Evolutionary conservation across 2,888 invertebrate species (phyloP).

Genomic region (Harmothoe impar): DNA sequence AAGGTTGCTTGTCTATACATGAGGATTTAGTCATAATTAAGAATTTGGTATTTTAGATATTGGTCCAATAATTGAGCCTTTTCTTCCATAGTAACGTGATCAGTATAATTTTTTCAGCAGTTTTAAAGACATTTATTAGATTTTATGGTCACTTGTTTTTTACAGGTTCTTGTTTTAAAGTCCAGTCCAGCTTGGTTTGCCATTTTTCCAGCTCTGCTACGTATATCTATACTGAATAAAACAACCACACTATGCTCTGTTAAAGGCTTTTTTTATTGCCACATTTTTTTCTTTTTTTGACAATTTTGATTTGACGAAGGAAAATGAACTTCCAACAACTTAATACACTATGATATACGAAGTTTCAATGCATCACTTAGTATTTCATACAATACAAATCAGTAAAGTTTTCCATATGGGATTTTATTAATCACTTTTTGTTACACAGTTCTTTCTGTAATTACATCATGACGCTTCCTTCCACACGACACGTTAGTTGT

Average conservation of each 20-base stretch:
- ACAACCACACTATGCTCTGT: not conserved
- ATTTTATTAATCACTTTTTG: not conserved
- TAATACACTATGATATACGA: constrained; percentile 43
- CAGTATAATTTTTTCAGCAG: too few species aligned
- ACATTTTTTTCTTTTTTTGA: not conserved
- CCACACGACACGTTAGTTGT: not conserved
- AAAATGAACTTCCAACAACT: constrained; percentile 49
- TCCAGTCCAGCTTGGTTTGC: too few species aligned
- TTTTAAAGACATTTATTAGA: too few species aligned
- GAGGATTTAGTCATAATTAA: too few species aligned
- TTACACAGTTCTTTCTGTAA: not conserved
- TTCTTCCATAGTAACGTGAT: too few species aligned
- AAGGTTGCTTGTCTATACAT: too few species aligned
- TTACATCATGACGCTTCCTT: not conserved
- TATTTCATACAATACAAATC: constrained; percentile 19
- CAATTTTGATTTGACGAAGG: not conserved
- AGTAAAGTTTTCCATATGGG: not conserved
- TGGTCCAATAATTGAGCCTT: too few species aligned
- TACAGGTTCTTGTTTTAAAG: too few species aligned
- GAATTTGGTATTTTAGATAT: too few species aligned
- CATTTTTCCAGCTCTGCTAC: too few species aligned
- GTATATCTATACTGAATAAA: too few species aligned
- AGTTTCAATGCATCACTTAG: not conserved
- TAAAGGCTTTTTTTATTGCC: constrained; percentile 45
- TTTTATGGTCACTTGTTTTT: too few species aligned